Conservation (phyloP, 2,113 vertebrate genomes). For the Pyrgilauda ruficollis region DNA sequence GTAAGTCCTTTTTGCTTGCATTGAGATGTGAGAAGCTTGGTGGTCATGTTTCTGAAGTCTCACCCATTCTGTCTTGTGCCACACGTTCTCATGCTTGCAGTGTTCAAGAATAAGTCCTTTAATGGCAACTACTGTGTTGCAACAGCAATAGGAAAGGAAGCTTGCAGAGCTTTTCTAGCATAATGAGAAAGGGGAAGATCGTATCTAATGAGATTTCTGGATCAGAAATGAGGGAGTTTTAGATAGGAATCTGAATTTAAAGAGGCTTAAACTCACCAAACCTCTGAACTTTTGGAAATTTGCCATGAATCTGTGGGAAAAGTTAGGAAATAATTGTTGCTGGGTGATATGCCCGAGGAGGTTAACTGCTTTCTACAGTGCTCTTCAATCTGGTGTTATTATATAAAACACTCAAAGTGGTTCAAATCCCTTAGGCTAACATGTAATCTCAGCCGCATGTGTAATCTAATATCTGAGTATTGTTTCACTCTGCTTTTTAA, state of each 20-base stretch:
- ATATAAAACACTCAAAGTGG: constrained; percentile 51
- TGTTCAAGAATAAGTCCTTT: neutral
- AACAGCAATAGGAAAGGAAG: neutral
- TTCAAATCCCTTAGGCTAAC: constrained; percentile 47
- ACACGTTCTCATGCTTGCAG: neutral
- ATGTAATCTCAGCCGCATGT: constrained; percentile 32
- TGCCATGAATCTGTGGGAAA: constrained; percentile 65
- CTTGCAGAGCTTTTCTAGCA: neutral
- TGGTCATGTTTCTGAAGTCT: neutral
- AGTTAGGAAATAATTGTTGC: constrained; percentile 39
- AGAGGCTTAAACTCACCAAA: constrained; percentile 30
- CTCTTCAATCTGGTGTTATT: constrained; percentile 56
- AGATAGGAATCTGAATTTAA: constrained; percentile 47
- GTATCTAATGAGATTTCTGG: constrained; percentile 40
- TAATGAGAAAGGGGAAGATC: neutral
- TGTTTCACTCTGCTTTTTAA: constrained; percentile 56
- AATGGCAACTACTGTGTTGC: neutral
- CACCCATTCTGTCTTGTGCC: neutral
- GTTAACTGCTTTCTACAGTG: constrained; percentile 54
- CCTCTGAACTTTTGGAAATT: constrained; percentile 4
- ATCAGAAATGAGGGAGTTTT: neutral
- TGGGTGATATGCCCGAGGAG: constrained; percentile 50
- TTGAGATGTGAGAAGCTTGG: neutral
- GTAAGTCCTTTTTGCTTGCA: neutral
- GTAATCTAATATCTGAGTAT: constrained; percentile 66